These are phyloP conservation scores for Corythornis leucogaster DNA, from an alignment of 2,797 vertebrate genomes.

Conservation along the genomic window DNA sequence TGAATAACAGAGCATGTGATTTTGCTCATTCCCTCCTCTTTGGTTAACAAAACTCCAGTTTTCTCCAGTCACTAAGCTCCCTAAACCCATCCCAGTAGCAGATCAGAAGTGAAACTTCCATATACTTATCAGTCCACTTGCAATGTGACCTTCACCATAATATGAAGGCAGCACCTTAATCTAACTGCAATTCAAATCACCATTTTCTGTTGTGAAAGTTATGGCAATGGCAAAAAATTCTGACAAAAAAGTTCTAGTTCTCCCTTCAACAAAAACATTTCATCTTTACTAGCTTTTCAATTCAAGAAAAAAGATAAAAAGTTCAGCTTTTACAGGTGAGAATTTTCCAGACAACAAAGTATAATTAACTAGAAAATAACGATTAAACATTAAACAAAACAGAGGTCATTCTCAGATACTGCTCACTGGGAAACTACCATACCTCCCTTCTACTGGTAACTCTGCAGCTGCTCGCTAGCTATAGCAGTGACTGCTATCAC, in stretches of 20 bases:
- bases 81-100: not conserved
- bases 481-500: not conserved
- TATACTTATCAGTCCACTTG: not conserved
- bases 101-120: not conserved
- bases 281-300: not conserved
- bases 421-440: not conserved
- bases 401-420: not conserved
- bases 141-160: not conserved
- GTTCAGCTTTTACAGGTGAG: not conserved
- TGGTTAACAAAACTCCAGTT: not conserved
- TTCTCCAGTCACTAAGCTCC: not conserved
- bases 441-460: not conserved
- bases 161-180: not conserved
- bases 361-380: not conserved
- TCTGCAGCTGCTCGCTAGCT: not conserved
- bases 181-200: not conserved
- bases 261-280: not conserved
- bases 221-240: not conserved
- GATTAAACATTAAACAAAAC: not conserved
- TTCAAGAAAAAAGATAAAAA: not conserved
- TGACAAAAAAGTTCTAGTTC: not conserved
- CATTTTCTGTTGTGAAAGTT: not conserved
- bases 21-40: not conserved
- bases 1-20: not conserved
- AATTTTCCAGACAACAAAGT: not conserved